Percentiles rank a stretch among this genome's conserved stretches.
Conservation (phyloP, 2,113 vertebrate species). For the Cochlearius cochlearius region DNA sequence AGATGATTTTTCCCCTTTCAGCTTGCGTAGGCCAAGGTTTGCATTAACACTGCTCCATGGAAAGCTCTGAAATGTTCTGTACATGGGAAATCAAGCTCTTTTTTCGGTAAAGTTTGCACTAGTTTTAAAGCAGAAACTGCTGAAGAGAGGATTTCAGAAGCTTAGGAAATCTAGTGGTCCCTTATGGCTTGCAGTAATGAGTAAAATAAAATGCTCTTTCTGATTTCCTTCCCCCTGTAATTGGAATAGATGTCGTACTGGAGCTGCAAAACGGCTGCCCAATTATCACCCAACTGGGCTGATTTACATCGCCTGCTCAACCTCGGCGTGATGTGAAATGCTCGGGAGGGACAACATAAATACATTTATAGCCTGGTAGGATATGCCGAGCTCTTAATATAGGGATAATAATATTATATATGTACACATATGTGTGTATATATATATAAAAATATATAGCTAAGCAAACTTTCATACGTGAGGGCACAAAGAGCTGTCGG, state of each 20-base stretch:
- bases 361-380: neutral
- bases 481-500: neutral
- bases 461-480: neutral
- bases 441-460: neutral
- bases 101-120: neutral
- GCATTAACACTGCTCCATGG: neutral
- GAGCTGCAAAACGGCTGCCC: neutral
- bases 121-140: neutral
- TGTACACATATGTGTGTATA: neutral
- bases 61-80: neutral
- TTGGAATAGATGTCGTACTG: neutral
- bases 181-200: slow-evolving; percentile 1
- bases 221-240: neutral
- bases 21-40: neutral
- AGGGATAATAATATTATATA: neutral
- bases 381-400: neutral
- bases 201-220: slow-evolving; percentile 3
- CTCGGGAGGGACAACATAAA: neutral
- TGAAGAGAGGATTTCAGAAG: slow-evolving; percentile 4
- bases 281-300: neutral
- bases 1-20: neutral
- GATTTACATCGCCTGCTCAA: neutral
- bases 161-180: neutral
- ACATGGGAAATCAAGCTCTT: neutral
- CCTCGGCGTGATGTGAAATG: neutral